Base-by-base conservation (phyloP, 2,113 vertebrate species). In the Lampris megalopsis region DNA sequence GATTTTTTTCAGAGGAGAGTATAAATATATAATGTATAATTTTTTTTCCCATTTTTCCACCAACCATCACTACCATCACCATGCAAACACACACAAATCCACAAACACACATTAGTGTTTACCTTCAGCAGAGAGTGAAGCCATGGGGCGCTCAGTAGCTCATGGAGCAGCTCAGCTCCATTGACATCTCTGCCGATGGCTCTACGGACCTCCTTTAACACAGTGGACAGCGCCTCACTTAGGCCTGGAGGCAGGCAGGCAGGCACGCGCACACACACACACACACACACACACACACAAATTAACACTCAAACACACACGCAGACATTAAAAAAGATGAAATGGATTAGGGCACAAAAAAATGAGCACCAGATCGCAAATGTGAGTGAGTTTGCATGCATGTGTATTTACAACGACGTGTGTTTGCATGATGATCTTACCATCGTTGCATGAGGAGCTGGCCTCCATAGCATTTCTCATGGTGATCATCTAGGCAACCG, bases 121-220 rank as follows among this genome's bases (percentile, higher is more conserved):
- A 98, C 97, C 95, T 96, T 96, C 1, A 98, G 87, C 73, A 98
- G 92, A 2, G 96, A 92, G 69, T 87, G 94, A 8, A 98, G 95
- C 96, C 97, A 98, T 0, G 83, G 96, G 0, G 95, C 94, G 42
- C 91, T 93, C 68, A 98, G 95, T 35, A 98, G 94, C 71, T 96
- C 94, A 0, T 97, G 94, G 0, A 98, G 92, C n/a, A 96, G 75
- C 61, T 95, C 86, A 71, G 96, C 86, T 0, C 96, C 95, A 6
- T 86, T 92, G 45, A 95, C 69, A 37, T 96, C 95, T 42, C 89
- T 90, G 79, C 90, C 92, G 65, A 95, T 91, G 36, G 95, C 96
- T 60, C 94, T 67, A 61, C 92, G 89, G 54, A 96, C 89, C 65
- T 97, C 95, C 72, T 95, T 93, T 63, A 96, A 86, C 70, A 95